Evolutionary conservation across 2,797 vertebrate species (phyloP), one percentile per base, ranked within the genome.

Genomic region (Lycodopsis pacificus): DNA sequence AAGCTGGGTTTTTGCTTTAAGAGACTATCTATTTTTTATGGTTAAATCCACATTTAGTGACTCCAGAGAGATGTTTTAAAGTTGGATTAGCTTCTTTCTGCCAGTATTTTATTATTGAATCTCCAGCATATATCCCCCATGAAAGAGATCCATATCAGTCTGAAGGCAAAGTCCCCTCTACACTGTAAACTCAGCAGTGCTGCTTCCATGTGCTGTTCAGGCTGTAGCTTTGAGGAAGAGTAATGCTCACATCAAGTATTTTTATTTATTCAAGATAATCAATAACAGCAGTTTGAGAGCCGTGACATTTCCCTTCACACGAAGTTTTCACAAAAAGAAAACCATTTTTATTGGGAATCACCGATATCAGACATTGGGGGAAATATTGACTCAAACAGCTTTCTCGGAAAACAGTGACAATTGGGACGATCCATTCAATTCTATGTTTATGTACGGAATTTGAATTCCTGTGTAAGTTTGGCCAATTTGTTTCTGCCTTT

Each of bases 191-290:
- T 69, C 65, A 10, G 51, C 17, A 48, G 17, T 1, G 32, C 62
- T 76, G 65, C 19, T 65, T 82, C 65, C 30, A 30, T 30, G 27
- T 27, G 3, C 27, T 27, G 27, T 27, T 27, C 27, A 27, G 27
- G 27, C 66, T 68, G 64, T 53, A 57, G 65, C 71, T 78, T 81
- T 83, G 82, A 81, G 77, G 61, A 83, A 80, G 77, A 58, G 76
- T 22, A 17, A 72, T 13, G 38, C 65, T 69, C 67, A 74, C 48
- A 65, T 71, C 79, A 84, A 53, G 49, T n/a, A n/a, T n/a, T 68
- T 58, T 62, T 34, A 36, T 73, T 73, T 74, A 53, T 78, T 78
- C 32, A 49, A 53, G 71, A 64, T 25, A 76, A 49, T 76, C 57
- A 65, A 76, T 65, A 88, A 73, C 56, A 22, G 25, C 1, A 11